Percentiles rank a stretch among this genome's conserved stretches.
These are phyloP conservation scores for Eupsilia transversa DNA, from an alignment of 2,888 invertebrate species.

Conservation along the genomic window DNA sequence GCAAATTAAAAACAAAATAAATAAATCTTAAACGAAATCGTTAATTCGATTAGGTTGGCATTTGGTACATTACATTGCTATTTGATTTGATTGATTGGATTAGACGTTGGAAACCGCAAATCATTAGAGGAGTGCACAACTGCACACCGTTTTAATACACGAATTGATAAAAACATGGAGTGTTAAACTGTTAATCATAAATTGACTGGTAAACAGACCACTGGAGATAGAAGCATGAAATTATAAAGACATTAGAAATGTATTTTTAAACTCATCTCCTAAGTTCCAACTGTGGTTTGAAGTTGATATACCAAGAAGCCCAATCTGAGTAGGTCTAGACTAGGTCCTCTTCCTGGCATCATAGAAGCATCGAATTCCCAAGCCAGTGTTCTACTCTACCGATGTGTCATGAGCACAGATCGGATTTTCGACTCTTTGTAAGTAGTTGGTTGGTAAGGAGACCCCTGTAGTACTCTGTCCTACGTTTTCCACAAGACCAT, in stretches of 20 bases:
- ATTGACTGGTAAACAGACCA: background rate
- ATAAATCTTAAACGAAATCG: constrained; percentile 28
- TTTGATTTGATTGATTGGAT: constrained; percentile 42
- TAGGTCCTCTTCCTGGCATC: background rate
- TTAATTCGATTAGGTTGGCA: constrained; percentile 46
- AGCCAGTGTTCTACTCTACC: background rate
- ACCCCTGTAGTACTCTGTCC: too few species aligned
- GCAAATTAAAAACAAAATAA: constrained; percentile 45
- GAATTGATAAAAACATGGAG: constrained; percentile 23
- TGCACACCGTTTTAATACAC: constrained; percentile 9
- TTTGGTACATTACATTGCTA: constrained; percentile 33
- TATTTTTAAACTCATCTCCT: background rate
- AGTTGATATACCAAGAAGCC: background rate
- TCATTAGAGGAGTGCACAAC: constrained; percentile 36
- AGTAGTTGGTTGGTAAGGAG: background rate
- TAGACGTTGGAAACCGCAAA: constrained; percentile 41
- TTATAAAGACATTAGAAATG: background rate
- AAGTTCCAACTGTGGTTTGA: background rate
- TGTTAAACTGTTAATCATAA: constrained; percentile 3
- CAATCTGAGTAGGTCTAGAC: background rate
- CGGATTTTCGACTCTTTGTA: background rate
- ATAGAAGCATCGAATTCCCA: background rate
- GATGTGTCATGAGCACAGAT: background rate
- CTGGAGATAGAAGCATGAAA: background rate
- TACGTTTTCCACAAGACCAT: background rate